Evolutionary conservation across 1,140 invertebrate genomes (phyloP).

Genomic region (Drosophila nebulosa): DNA sequence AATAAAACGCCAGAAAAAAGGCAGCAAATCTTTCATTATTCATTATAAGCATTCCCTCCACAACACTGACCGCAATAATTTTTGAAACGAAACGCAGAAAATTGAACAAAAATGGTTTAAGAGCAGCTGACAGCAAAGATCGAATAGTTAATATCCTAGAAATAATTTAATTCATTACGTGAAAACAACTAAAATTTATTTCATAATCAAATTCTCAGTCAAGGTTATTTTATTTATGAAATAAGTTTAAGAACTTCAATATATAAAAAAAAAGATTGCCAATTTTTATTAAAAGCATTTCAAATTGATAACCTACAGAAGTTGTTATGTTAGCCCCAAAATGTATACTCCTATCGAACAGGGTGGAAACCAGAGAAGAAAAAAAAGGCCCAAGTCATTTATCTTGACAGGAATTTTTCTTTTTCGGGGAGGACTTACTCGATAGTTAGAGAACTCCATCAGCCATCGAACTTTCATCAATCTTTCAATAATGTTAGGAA

Average conservation of each 20-base stretch:
- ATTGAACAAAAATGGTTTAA: neutral
- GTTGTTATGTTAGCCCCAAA: neutral
- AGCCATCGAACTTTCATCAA: constrained; percentile 63
- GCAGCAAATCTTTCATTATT: constrained; percentile 73
- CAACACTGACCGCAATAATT: constrained; percentile 64
- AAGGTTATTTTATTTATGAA: no score
- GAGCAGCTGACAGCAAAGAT: neutral
- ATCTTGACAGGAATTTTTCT: constrained; percentile 48
- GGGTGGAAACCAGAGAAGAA: neutral
- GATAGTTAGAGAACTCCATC: constrained; percentile 31
- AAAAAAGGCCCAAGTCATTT: constrained; percentile 43
- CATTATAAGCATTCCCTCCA: constrained; percentile 61
- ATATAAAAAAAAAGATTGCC: no score
- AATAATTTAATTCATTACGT: no score
- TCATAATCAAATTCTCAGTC: no score
- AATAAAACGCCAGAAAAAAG: constrained; percentile 56
- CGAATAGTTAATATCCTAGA: neutral
- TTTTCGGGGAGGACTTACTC: constrained; percentile 15
- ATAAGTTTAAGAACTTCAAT: no score
- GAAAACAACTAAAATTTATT: no score
- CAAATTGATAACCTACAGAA: neutral
- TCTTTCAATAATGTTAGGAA: constrained; percentile 68
- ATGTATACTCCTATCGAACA: neutral
- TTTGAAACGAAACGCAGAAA: constrained; percentile 30
- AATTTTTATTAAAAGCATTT: neutral